Conservation (phyloP, 2,888 invertebrate species). For the Cylindroiulus punctatus region DNA sequence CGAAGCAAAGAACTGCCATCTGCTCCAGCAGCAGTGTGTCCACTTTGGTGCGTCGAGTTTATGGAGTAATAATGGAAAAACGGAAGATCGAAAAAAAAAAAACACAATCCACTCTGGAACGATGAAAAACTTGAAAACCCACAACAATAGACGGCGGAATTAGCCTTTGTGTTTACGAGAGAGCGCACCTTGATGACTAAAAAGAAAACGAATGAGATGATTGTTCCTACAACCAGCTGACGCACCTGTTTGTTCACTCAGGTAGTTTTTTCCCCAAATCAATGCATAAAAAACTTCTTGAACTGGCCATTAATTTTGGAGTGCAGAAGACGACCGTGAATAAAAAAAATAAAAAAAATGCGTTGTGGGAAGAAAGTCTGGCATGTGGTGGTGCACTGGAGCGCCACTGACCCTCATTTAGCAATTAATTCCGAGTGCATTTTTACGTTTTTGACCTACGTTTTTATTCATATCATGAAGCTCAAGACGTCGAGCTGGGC, state of each 20-base stretch:
- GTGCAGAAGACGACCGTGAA: not conserved
- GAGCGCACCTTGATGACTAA: not conserved
- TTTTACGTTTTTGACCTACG: not conserved
- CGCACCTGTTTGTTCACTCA: not conserved
- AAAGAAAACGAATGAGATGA: not conserved
- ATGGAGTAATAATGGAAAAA: not conserved
- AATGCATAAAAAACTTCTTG: not conserved
- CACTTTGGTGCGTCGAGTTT: not conserved
- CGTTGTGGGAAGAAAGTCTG: not conserved
- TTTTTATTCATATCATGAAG: no score
- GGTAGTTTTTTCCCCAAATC: not conserved
- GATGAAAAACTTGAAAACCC: not conserved
- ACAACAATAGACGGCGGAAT: not conserved
- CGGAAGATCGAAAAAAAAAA: not conserved
- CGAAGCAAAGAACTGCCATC: not conserved
- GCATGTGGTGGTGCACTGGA: not conserved
- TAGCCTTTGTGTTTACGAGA: not conserved
- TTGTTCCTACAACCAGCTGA: not conserved
- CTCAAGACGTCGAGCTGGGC: not conserved
- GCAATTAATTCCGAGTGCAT: not conserved
- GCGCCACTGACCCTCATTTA: slow-evolving; percentile 1
- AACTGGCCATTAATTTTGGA: not conserved
- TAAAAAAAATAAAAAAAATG: not conserved
- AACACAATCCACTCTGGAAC: not conserved
- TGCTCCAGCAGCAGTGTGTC: not conserved